These are phyloP conservation scores for Myxocyprinus asiaticus DNA, from an alignment of 2,113 vertebrate species.

Conservation along the genomic window DNA sequence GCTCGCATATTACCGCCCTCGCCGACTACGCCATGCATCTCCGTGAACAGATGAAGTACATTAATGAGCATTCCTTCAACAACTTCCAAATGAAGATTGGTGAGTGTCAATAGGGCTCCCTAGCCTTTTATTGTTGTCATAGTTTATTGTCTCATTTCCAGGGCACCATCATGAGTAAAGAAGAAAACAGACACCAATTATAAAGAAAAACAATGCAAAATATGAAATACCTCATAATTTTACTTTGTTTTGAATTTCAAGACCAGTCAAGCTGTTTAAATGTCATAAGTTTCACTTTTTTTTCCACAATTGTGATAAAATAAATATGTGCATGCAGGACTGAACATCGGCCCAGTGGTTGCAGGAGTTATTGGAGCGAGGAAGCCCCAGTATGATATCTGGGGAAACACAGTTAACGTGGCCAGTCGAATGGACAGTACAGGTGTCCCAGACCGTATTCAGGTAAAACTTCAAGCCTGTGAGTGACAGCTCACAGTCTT, in stretches of 20 bases:
- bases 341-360: conserved; percentile 94
- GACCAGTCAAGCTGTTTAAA: too few relatives aligned
- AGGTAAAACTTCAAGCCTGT: conserved; percentile 70
- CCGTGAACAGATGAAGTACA: conserved; percentile 93
- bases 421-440: conserved; percentile 97
- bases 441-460: conserved; percentile 89
- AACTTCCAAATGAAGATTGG: conserved; percentile 97
- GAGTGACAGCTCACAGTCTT: too few relatives aligned
- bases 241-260: too few relatives aligned
- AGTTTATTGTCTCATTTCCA: too few relatives aligned
- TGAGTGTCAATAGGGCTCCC: conserved; percentile 63
- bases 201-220: background rate
- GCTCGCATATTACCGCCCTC: conserved; percentile 84
- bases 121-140: too few relatives aligned
- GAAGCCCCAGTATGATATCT: conserved; percentile 94
- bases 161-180: background rate
- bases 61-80: conserved; percentile 95
- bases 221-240: too few relatives aligned
- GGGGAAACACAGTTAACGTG: conserved; percentile 96
- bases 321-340: conserved; percentile 69
- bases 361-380: conserved; percentile 92
- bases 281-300: too few relatives aligned
- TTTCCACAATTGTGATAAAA: background rate
- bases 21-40: conserved; percentile 92
- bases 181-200: background rate